A percentile compares a stretch with the other conserved stretches of the same genome.
phyloP scores from a whole-genome alignment of 2,797 vertebrate species.

The Argentina silus region DNA sequence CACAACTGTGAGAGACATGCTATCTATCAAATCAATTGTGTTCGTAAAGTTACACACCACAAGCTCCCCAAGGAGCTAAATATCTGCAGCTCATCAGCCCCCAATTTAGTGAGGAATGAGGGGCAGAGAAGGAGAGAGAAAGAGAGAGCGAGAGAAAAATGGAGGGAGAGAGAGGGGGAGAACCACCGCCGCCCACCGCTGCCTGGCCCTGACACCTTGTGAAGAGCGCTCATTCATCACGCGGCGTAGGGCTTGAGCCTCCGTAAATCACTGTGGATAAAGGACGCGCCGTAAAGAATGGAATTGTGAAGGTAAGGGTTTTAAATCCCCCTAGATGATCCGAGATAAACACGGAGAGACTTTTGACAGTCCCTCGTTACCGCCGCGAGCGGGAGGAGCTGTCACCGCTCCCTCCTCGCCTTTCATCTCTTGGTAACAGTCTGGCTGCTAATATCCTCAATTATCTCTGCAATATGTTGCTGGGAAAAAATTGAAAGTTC shows the following conservation, averaged over 20 bases:
- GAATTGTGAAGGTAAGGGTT: conserved; percentile 77
- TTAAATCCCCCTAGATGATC: conserved; percentile 80
- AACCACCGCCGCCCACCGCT: conserved; percentile 51
- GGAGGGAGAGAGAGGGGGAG: conserved; percentile 23
- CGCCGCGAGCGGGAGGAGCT: conserved; percentile 69
- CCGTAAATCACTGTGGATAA: conserved; percentile 79
- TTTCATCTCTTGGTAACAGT: conserved; percentile 78
- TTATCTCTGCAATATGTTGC: conserved; percentile 78
- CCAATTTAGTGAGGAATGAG: conserved; percentile 13
- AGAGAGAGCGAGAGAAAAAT: conserved; percentile 35
- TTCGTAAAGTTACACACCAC: neutral
- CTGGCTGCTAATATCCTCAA: conserved; percentile 81
- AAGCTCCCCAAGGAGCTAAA: neutral
- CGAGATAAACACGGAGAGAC: conserved; percentile 79
- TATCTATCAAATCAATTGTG: neutral
- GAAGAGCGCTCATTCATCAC: conserved; percentile 80
- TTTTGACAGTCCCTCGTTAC: conserved; percentile 80
- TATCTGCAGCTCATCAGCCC: conserved; percentile 5
- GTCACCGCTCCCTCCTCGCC: conserved; percentile 70
- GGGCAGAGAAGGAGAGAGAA: conserved; percentile 5
- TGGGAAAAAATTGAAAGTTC: conserved; percentile 69
- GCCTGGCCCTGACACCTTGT: conserved; percentile 76
- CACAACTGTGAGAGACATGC: neutral
- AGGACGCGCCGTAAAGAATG: conserved; percentile 76
- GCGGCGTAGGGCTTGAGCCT: conserved; percentile 63